Conservation (phyloP, 2,888 invertebrate genomes). For the Monoplex corrugatus region DNA sequence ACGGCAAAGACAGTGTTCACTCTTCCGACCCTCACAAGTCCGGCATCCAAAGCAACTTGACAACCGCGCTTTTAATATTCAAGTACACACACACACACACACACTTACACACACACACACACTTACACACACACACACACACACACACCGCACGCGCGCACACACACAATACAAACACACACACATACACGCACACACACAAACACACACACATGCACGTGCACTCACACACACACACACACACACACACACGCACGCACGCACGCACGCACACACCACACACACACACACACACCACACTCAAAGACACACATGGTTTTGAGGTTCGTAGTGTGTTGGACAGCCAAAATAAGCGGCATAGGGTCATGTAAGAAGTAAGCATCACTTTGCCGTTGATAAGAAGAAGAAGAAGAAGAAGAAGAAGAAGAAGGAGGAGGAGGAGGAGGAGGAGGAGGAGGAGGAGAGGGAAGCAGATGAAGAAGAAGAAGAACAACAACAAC, state of each 20-base stretch:
- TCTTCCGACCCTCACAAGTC: no score
- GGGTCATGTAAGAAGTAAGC: no score
- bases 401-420: conserved; percentile 18
- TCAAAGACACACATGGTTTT: neutral
- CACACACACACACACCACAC: neutral
- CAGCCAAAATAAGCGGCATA: no score
- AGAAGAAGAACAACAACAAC: no score
- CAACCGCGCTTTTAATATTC: no score
- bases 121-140: neutral
- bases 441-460: no score
- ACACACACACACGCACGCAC: neutral
- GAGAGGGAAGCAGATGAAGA: no score
- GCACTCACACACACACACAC: neutral
- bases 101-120: neutral
- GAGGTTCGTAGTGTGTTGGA: no score
- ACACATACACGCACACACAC: neutral
- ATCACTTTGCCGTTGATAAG: neutral
- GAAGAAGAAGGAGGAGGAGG: no score
- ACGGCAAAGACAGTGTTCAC: no score
- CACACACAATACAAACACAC: neutral
- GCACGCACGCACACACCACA: neutral
- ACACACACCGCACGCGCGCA: neutral
- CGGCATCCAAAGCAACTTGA: no score
- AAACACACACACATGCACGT: neutral
- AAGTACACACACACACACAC: neutral